These are phyloP conservation scores for Platyrinchus mystaceus DNA, from an alignment of 2,797 vertebrate species.

Conservation along the genomic window DNA sequence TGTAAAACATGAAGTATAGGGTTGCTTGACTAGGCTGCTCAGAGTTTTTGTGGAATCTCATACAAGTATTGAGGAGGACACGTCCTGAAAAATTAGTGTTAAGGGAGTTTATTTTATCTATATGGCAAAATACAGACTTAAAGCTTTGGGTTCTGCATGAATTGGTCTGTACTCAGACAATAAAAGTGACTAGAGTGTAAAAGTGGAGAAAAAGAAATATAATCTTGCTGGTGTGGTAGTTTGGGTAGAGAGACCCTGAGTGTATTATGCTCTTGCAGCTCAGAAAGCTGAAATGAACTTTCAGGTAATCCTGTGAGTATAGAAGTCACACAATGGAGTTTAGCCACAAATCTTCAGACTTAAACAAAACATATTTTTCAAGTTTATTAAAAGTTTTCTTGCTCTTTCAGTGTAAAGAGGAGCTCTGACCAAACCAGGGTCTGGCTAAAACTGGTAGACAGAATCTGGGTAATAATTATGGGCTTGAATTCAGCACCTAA, in stretches of 20 bases:
- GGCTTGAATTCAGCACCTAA: not conserved
- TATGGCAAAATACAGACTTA: not conserved
- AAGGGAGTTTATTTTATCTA: not conserved
- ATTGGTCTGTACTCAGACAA: not conserved
- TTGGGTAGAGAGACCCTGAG: not conserved
- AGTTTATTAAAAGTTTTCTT: not conserved
- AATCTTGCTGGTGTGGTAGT: not conserved
- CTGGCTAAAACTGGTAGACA: not conserved
- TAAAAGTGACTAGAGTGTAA: not conserved
- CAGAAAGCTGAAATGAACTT: not conserved
- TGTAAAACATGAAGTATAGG: not conserved
- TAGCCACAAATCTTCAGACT: not conserved
- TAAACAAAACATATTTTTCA: not conserved
- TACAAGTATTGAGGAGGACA: not conserved
- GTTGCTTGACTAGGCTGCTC: slow-evolving; percentile 19
- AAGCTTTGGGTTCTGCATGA: not conserved
- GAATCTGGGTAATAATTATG: rapidly evolving
- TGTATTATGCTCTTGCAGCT: not conserved
- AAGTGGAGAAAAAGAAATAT: not conserved
- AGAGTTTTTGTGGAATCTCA: not conserved
- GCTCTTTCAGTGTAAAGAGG: not conserved
- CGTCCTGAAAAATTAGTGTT: not conserved
- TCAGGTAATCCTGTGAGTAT: not conserved
- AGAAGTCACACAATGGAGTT: not conserved
- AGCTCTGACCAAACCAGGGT: not conserved